phyloP scores from a whole-genome alignment of 2,113 vertebrate genomes.

The Mugil cephalus region DNA sequence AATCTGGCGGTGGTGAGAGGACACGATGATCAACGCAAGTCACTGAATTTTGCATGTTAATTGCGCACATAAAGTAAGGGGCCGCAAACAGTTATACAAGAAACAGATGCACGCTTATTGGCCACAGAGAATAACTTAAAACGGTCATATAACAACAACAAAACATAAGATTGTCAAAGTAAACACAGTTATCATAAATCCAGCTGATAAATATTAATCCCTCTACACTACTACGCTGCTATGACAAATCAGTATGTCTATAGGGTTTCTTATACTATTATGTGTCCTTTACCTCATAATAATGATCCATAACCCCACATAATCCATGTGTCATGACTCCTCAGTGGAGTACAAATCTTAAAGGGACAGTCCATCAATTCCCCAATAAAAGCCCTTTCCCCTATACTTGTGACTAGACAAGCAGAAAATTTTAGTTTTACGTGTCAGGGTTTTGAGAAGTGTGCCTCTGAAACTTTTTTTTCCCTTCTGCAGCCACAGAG shows the following conservation, averaged over 20 bases:
- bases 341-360: constrained; percentile 37
- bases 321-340: constrained; percentile 38
- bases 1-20: constrained; percentile 67
- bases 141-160: neutral
- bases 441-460: constrained; percentile 44
- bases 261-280: constrained; percentile 3
- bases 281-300: constrained; percentile 19
- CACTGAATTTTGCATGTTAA: constrained; percentile 24
- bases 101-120: neutral
- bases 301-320: constrained; percentile 43
- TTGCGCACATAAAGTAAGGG: constrained; percentile 3
- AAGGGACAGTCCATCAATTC: constrained; percentile 39
- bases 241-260: neutral
- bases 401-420: constrained; percentile 11
- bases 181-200: neutral
- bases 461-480: constrained; percentile 27
- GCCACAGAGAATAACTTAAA: neutral
- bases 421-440: constrained; percentile 38
- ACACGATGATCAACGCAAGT: constrained; percentile 52
- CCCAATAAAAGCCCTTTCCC: constrained; percentile 12
- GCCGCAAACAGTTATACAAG: neutral
- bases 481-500: constrained; percentile 4
- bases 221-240: neutral
- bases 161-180: neutral
- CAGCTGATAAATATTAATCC: neutral